Percentiles rank a stretch among this genome's conserved stretches.
Evolutionary conservation across 1,140 invertebrate species (phyloP).

Genomic region (Leptopilina boulardi): DNA sequence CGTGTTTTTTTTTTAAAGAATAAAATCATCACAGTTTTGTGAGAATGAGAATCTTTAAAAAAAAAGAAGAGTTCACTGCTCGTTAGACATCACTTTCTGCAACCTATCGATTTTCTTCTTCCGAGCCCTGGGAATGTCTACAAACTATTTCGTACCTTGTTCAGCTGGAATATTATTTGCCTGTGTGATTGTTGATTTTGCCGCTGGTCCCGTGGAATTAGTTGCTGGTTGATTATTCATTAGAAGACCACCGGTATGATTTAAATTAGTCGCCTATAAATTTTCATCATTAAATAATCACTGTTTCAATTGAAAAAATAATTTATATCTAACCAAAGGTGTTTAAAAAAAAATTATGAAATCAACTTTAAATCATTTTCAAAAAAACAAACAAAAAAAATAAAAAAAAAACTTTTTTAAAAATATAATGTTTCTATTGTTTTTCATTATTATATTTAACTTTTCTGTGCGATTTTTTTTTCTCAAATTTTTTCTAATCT

Average conservation of each 20-base stretch:
- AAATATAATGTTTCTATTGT: too few relatives aligned
- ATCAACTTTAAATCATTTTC: too few relatives aligned
- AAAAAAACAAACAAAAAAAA: too few relatives aligned
- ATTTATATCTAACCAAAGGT: neutral
- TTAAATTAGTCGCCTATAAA: conserved; percentile 69
- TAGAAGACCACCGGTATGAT: conserved; percentile 72
- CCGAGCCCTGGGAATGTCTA: conserved; percentile 33
- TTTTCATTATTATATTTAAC: too few relatives aligned
- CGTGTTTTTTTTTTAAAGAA: too few relatives aligned
- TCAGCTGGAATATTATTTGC: conserved; percentile 69
- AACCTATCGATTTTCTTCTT: conserved; percentile 30
- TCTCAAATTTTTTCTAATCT: too few relatives aligned
- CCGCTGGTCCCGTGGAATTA: conserved; percentile 68
- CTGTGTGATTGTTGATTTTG: conserved; percentile 67
- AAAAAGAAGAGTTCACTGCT: neutral
- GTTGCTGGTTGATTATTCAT: conserved; percentile 70
- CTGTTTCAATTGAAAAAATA: neutral
- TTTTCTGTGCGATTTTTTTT: too few relatives aligned
- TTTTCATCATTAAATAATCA: conserved; percentile 5
- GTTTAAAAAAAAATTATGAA: too few relatives aligned
- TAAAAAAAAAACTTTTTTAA: too few relatives aligned
- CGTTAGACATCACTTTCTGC: neutral
- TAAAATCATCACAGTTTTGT: too few relatives aligned
- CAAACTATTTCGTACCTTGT: conserved; percentile 65
- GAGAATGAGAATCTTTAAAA: neutral